A percentile compares a stretch with the other conserved stretches of the same genome.
Conservation (phyloP, 1,140 invertebrate genomes). For the Anastatus disparis region DNA sequence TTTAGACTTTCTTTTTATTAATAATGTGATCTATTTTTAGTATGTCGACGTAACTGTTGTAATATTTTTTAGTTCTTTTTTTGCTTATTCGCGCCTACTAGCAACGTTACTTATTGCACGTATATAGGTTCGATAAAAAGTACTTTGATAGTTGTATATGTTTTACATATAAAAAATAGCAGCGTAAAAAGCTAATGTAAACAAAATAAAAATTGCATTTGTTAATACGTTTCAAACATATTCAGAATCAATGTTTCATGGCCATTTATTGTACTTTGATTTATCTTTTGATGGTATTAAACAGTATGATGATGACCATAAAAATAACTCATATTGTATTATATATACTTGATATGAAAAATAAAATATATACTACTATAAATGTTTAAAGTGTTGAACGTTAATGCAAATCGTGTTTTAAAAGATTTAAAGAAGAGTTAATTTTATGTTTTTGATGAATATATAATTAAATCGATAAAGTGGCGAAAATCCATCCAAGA, state of each 20-base stretch:
- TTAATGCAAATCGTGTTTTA: background rate
- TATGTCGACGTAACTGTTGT: conserved; percentile 10
- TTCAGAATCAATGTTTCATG: conserved; percentile 15
- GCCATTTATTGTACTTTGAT: background rate
- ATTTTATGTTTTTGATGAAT: conserved; percentile 2
- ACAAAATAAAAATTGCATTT: background rate
- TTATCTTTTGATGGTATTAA: too few relatives aligned
- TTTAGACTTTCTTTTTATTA: background rate
- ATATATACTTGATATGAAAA: background rate
- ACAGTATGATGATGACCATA: too few relatives aligned
- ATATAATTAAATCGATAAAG: background rate
- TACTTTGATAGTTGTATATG: conserved; percentile 11
- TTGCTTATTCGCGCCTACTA: conserved; percentile 7
- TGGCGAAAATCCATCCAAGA: background rate
- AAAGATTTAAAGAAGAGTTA: background rate
- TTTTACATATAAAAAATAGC: background rate
- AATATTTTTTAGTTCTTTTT: too few relatives aligned
- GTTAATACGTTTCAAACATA: conserved; percentile 5
- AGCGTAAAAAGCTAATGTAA: background rate
- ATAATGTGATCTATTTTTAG: conserved; percentile 37
- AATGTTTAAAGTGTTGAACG: conserved; percentile 16
- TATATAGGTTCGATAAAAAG: conserved; percentile 10
- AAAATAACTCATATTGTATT: background rate
- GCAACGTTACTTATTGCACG: conserved; percentile 34
- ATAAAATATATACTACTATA: conserved; percentile 10